Percentiles rank a stretch among this genome's conserved stretches.
Evolutionary conservation across 2,888 invertebrate species (phyloP).

Genomic region (Branchellion lobata): DNA sequence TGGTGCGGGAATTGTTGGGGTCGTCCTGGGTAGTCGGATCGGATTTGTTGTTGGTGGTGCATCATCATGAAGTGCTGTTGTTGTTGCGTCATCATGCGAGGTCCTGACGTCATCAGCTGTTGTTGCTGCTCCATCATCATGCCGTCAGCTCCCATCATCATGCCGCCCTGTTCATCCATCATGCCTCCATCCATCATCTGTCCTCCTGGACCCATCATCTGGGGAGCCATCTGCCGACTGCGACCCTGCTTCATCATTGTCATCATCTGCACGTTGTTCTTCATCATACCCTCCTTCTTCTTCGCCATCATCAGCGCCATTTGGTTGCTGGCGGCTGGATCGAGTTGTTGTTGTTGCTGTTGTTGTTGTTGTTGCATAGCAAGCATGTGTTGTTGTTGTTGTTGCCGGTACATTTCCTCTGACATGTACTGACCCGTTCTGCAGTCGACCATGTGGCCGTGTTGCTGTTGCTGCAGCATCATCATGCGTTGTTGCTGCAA

Average conservation of each 20-base stretch:
- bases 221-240: conserved; percentile 27
- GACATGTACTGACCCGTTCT: conserved; percentile 30
- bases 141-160: conserved; percentile 32
- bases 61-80: conserved; percentile 42
- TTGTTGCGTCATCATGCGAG: conserved; percentile 43
- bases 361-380: conserved; percentile 48
- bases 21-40: conserved; percentile 19
- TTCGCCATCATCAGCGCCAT: conserved; percentile 43
- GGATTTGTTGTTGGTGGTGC: conserved; percentile 42
- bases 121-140: conserved; percentile 40
- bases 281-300: conserved; percentile 43
- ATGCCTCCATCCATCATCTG: conserved; percentile 36
- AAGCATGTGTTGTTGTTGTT: not conserved
- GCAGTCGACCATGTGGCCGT: conserved; percentile 56
- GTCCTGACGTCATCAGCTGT: conserved; percentile 37
- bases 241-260: conserved; percentile 43
- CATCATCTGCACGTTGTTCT: conserved; percentile 40
- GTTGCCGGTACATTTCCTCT: conserved; percentile 38
- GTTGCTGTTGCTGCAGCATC: conserved; percentile 46
- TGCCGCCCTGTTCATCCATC: conserved; percentile 39
- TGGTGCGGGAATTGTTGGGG: conserved; percentile 29
- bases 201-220: conserved; percentile 31
- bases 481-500: conserved; percentile 33
- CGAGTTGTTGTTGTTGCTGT: conserved; percentile 30
- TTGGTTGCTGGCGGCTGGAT: conserved; percentile 37